phyloP scores from a whole-genome alignment of 2,113 vertebrate genomes.

The Polyodon spathula region DNA sequence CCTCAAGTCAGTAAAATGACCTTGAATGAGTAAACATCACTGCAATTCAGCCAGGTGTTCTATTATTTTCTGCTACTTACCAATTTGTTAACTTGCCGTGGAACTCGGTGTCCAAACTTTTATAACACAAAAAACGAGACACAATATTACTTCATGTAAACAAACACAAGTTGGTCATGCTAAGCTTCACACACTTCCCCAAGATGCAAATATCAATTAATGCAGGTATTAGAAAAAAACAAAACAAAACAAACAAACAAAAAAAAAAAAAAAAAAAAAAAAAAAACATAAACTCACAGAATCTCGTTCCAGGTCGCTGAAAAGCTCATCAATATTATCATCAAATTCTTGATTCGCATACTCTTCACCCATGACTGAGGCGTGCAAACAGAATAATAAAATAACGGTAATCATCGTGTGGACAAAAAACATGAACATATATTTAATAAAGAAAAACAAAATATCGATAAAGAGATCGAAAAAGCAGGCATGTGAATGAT shows the following conservation, averaged over 20 bases:
- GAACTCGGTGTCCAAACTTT: too few relatives aligned
- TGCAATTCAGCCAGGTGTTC: too few relatives aligned
- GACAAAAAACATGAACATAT: background rate
- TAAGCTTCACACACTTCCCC: too few relatives aligned
- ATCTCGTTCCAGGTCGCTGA: background rate
- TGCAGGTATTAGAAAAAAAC: background rate
- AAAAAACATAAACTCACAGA: slow-evolving; percentile 9
- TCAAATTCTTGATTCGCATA: background rate
- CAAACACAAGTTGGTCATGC: too few relatives aligned
- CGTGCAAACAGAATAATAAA: slow-evolving; percentile 6
- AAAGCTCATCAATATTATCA: background rate
- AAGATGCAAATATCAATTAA: too few relatives aligned
- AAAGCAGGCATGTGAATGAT: too few relatives aligned
- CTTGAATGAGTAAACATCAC: too few relatives aligned
- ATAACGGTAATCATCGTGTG: background rate
- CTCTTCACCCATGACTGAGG: slow-evolving; percentile 1
- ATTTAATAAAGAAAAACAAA: background rate
- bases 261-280: background rate
- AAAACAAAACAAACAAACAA: background rate
- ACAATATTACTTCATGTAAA: too few relatives aligned
- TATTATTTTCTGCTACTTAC: too few relatives aligned
- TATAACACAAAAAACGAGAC: too few relatives aligned
- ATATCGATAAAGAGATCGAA: background rate
- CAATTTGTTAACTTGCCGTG: too few relatives aligned
- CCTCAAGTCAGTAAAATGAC: too few relatives aligned